Evolutionary conservation across 2,888 invertebrate genomes (phyloP).

Genomic region (Microchrysa polita): DNA sequence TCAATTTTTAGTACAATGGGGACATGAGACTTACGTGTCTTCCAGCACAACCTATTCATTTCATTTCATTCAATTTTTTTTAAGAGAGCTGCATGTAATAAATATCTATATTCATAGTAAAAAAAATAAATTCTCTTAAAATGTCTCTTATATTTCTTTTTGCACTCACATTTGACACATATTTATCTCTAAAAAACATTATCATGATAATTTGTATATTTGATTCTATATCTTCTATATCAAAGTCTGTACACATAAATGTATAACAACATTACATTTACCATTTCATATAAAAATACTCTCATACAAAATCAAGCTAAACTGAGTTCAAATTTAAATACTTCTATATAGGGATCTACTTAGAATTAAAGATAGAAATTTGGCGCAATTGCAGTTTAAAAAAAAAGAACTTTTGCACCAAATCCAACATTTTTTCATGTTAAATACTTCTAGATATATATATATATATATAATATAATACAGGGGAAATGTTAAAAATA

Average conservation of each 20-base stretch:
- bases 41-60: no score
- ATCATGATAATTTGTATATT: background rate
- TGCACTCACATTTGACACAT: conserved; percentile 28
- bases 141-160: conserved; percentile 2
- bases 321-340: conserved; percentile 17
- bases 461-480: background rate
- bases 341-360: background rate
- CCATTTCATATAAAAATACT: conserved; percentile 38
- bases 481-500: background rate
- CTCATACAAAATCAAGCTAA: conserved; percentile 36
- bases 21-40: no score
- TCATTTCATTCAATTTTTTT: no score
- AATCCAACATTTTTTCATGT: conserved; percentile 7
- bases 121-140: background rate
- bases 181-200: background rate
- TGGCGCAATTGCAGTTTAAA: background rate
- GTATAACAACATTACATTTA: conserved; percentile 34
- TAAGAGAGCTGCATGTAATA: no score
- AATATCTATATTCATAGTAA: no score
- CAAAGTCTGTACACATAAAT: conserved; percentile 12
- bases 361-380: background rate
- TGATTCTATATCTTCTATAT: background rate
- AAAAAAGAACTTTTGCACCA: conserved; percentile 22
- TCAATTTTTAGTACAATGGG: no score
- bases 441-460: conserved; percentile 1